Evolutionary conservation across 2,113 vertebrate genomes (phyloP).

Genomic region (Erythrocebus patas): DNA sequence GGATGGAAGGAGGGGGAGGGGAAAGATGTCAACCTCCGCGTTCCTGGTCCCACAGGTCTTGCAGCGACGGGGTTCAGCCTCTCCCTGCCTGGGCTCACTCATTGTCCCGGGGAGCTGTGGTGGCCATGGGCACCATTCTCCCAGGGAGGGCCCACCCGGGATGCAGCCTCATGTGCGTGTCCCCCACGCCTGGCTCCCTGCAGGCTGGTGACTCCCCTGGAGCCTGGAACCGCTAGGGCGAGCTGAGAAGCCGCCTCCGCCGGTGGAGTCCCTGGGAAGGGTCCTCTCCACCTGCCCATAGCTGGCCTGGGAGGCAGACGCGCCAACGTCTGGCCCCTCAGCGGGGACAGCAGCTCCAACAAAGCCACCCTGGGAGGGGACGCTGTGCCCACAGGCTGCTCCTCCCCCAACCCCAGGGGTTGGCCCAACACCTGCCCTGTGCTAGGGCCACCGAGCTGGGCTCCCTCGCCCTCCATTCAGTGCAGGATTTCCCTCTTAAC

Average conservation of each 20-base stretch:
- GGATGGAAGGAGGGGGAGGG: neutral
- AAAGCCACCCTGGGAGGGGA: too few relatives aligned
- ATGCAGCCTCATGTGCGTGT: too few relatives aligned
- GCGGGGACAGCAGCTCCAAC: rapidly evolving
- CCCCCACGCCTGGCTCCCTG: too few relatives aligned
- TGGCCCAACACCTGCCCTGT: neutral
- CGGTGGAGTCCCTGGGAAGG: neutral
- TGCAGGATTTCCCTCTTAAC: too few relatives aligned
- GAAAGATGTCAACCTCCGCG: neutral
- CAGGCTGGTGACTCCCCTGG: too few relatives aligned
- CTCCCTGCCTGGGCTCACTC: too few relatives aligned
- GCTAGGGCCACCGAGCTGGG: neutral
- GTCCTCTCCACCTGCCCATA: neutral
- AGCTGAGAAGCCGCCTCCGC: neutral
- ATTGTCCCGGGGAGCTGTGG: neutral
- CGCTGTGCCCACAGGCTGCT: neutral
- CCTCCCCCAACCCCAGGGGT: neutral
- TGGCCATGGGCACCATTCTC: too few relatives aligned
- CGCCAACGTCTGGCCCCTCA: neutral
- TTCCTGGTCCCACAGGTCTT: neutral
- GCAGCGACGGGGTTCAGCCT: too few relatives aligned
- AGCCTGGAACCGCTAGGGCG: rapidly evolving
- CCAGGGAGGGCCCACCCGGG: too few relatives aligned
- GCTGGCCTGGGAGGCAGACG: rapidly evolving
- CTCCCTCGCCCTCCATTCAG: neutral